Conservation (phyloP, 2,888 invertebrate genomes). For the Himalopsyche japonica region DNA sequence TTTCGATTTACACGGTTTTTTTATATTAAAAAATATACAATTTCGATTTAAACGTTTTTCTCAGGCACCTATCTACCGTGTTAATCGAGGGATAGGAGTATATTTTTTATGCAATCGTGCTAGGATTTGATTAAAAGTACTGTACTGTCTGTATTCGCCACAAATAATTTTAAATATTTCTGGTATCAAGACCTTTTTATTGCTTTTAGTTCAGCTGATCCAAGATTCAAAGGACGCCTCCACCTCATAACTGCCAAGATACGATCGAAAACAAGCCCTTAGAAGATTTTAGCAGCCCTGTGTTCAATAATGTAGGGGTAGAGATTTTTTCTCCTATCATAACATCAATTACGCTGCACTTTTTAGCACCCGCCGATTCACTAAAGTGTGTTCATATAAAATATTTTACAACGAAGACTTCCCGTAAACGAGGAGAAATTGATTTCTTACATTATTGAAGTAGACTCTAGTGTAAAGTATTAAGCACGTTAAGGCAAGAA, state of each 20-base stretch:
- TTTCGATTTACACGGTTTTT: too few relatives aligned
- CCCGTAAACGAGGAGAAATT: background rate
- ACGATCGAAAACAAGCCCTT: background rate
- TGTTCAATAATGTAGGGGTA: background rate
- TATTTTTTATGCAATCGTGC: too few relatives aligned
- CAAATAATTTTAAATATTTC: too few relatives aligned
- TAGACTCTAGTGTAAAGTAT: too few relatives aligned
- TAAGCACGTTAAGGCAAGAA: too few relatives aligned
- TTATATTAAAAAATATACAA: too few relatives aligned
- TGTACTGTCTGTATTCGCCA: too few relatives aligned
- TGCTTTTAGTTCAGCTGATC: background rate
- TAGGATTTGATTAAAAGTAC: too few relatives aligned
- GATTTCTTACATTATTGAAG: too few relatives aligned
- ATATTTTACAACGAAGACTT: background rate
- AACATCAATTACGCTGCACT: constrained; percentile 39
- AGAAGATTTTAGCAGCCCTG: background rate
- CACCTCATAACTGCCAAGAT: background rate
- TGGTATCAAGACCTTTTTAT: background rate
- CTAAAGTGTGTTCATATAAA: background rate
- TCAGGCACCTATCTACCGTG: too few relatives aligned
- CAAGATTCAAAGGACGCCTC: background rate
- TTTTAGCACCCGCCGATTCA: constrained; percentile 6
- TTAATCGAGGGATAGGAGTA: too few relatives aligned
- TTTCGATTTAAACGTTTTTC: too few relatives aligned
- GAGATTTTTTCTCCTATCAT: constrained; percentile 20